Percentiles rank a stretch among this genome's conserved stretches.
These are phyloP conservation scores for Reticulitermes lucifugus DNA, from an alignment of 2,888 invertebrate species.

Conservation along the genomic window DNA sequence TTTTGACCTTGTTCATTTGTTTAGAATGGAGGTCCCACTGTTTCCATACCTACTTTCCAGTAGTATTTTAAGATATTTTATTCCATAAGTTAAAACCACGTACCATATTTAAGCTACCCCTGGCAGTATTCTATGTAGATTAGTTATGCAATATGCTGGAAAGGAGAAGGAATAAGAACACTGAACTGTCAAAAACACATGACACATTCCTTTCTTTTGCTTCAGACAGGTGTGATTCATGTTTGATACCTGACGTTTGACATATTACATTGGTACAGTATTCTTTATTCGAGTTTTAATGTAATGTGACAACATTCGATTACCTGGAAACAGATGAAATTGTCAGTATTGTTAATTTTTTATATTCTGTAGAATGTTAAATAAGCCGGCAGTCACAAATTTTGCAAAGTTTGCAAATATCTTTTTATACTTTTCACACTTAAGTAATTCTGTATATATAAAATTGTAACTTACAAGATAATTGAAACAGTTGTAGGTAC, in stretches of 20 bases:
- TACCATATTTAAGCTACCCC: not conserved
- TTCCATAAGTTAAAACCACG: not conserved
- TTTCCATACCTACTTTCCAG: not conserved
- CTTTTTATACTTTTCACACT: not conserved
- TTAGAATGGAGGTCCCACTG: not conserved
- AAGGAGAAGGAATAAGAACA: not conserved
- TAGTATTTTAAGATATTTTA: not conserved
- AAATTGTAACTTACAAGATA: not conserved
- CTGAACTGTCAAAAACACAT: not conserved
- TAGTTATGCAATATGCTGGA: not conserved
- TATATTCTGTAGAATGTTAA: not conserved
- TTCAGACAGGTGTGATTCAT: not conserved
- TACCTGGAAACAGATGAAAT: not conserved
- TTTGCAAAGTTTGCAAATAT: not conserved
- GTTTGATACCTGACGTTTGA: not conserved
- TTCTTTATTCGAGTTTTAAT: conserved; percentile 8
- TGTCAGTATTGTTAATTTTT: not conserved
- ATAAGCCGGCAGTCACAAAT: not conserved
- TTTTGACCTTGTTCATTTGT: not conserved
- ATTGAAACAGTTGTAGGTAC: not conserved
- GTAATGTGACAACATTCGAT: not conserved
- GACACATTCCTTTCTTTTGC: conserved; percentile 6
- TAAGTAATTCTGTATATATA: not conserved
- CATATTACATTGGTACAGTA: not conserved
- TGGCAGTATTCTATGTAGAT: not conserved